phyloP scores from a whole-genome alignment of 2,113 vertebrate species.

The Sakesphorus luctuosus region DNA sequence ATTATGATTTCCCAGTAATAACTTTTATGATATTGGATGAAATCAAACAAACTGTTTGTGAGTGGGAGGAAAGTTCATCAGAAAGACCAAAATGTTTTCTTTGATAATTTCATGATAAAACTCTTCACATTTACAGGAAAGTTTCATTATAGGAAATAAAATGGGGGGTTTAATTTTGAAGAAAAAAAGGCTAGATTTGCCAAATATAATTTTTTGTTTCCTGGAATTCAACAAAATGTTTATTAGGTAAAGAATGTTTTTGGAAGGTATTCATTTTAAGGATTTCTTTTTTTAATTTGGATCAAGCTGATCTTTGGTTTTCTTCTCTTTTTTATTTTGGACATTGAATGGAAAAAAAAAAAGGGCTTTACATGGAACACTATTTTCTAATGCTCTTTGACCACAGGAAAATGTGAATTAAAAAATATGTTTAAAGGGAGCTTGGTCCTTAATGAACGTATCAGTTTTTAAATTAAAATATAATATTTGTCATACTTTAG shows the following conservation, averaged over 20 bases:
- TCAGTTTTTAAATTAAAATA: neutral
- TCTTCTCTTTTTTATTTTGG: neutral
- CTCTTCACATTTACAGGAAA: neutral
- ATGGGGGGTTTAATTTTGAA: neutral
- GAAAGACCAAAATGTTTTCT: neutral
- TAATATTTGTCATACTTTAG: neutral
- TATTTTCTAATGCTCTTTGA: neutral
- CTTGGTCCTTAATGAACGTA: neutral
- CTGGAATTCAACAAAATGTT: constrained; percentile 24
- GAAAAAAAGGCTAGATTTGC: neutral
- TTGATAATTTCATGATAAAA: neutral
- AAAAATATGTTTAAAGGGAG: neutral
- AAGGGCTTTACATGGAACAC: neutral
- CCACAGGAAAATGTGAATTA: accelerated
- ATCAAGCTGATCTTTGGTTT: neutral
- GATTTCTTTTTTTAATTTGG: neutral
- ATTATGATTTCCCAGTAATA: neutral
- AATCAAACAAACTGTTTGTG: neutral
- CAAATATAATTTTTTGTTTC: constrained; percentile 7
- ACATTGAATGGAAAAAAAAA: neutral
- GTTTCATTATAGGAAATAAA: neutral
- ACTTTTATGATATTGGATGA: neutral
- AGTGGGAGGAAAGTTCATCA: neutral
- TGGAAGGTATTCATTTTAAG: neutral
- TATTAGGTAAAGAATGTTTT: constrained; percentile 19